Evolutionary conservation across 2,113 vertebrate species (phyloP).

Genomic region (Siphamia tubifer): DNA sequence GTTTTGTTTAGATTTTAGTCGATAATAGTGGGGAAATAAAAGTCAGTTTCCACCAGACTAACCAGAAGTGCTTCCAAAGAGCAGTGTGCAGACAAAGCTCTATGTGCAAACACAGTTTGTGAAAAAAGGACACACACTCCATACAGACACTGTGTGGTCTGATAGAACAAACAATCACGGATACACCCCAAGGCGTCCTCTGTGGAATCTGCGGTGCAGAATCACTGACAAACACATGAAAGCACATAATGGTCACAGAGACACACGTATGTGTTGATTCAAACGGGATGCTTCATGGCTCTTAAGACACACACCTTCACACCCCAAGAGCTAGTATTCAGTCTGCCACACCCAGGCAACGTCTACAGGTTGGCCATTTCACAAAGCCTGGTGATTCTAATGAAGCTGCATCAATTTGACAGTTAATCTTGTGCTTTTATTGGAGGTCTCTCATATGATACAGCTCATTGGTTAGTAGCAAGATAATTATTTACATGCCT

Average conservation of each 20-base stretch:
- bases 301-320: neutral
- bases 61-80: neutral
- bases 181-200: constrained; percentile 8
- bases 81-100: neutral
- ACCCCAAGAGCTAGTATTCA: constrained; percentile 18
- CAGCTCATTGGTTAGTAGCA: no score
- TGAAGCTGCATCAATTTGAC: no score
- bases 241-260: neutral
- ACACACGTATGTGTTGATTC: neutral
- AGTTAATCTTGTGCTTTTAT: no score
- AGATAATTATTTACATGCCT: no score
- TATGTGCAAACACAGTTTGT: neutral
- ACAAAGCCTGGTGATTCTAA: no score
- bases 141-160: constrained; percentile 58
- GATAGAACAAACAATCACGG: constrained; percentile 37
- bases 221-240: neutral
- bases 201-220: constrained; percentile 5
- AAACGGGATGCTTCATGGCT: neutral
- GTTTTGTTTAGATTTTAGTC: neutral
- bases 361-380: constrained; percentile 1
- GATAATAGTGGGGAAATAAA: no score
- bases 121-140: constrained; percentile 5
- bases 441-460: no score
- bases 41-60: neutral
- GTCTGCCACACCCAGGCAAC: constrained; percentile 48